Evolutionary conservation across 2,113 vertebrate species (phyloP), one percentile per base, ranked within the genome.

Genomic region (Platichthys stellatus): DNA sequence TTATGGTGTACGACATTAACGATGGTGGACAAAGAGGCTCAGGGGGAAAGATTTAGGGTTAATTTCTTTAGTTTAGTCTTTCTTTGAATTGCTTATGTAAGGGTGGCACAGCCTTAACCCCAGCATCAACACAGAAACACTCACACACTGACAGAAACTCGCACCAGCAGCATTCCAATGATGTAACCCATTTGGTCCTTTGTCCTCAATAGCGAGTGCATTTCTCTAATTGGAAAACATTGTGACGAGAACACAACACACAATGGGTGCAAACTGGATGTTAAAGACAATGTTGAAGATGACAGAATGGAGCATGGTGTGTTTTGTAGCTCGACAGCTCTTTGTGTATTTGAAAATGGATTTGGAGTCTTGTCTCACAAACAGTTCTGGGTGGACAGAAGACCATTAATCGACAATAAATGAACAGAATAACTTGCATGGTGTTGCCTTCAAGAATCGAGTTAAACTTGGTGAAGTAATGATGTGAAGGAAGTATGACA

Each of bases 111-210:
- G 70, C 74, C 69, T 65, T 86, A 76, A 89, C 80, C 81, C 72
- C 63, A 66, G 35, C 56, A 51, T 17, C 35, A 38, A 71, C 81
- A 69, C 31, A 7, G 31, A 31, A 31, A 31, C 31, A 31, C 5
- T 7, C 66, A 82, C 69, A 73, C 81, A 69, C 68, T 65, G 12
- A 21, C 51, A 45, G 24, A 81, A 74, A 90, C 72, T 60, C 80
- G 82, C 86, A 92, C 82, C 83, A 89, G 62, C 82, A 81, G 91
- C 87, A 92, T 93, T 94, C 91, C 92, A 88, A 89, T 93, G 93
- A 94, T 90, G 91, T 91, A 93, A 94, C 84, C 84, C 83, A 87
- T 85, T 82, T 90, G 89, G 86, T 74, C 78, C 79, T 92, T 93
- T 89, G 90, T 90, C 81, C 81, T 86, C 80, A 56, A 74, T n/a